Percentiles rank a stretch among this genome's conserved stretches.
These are phyloP conservation scores for Nomia melanderi DNA, from an alignment of 1,140 invertebrate genomes.

Conservation along the genomic window DNA sequence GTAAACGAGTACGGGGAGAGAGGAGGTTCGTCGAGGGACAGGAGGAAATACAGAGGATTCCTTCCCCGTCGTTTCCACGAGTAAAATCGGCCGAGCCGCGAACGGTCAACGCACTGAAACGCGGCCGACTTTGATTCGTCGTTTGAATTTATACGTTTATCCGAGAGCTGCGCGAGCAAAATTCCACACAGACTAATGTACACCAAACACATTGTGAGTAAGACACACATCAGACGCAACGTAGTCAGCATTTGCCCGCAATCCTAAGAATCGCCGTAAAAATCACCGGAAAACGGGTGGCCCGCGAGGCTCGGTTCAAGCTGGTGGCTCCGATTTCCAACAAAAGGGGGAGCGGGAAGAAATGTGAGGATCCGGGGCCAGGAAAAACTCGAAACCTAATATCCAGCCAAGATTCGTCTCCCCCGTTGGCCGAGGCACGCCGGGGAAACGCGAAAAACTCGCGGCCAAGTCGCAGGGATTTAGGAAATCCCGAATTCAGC, in stretches of 20 bases:
- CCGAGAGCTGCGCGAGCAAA: not conserved
- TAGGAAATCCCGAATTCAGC: slow-evolving; percentile 22
- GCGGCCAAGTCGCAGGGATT: not conserved
- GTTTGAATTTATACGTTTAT: too few relatives aligned
- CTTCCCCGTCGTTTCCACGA: not conserved
- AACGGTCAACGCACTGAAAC: not conserved
- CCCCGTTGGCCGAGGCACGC: not conserved
- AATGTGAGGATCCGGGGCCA: not conserved
- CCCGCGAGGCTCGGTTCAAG: not conserved
- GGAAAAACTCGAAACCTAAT: not conserved
- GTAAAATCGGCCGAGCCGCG: too few relatives aligned
- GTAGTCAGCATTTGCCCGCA: too few relatives aligned
- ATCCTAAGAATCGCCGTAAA: too few relatives aligned
- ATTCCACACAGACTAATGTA: too few relatives aligned
- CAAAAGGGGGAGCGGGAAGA: not conserved
- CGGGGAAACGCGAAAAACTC: not conserved
- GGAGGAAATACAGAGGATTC: not conserved
- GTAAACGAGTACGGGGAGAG: slow-evolving; percentile 35
- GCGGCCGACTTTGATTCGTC: not conserved
- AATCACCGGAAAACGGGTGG: not conserved
- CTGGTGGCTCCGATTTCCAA: not conserved
- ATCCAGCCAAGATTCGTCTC: not conserved
- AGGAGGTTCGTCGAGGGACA: not conserved
- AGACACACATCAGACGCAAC: too few relatives aligned
- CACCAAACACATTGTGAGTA: too few relatives aligned